Evolutionary conservation across 2,797 vertebrate species (phyloP), one percentile per base, ranked within the genome.

Genomic region (Apodemus agrarius): DNA sequence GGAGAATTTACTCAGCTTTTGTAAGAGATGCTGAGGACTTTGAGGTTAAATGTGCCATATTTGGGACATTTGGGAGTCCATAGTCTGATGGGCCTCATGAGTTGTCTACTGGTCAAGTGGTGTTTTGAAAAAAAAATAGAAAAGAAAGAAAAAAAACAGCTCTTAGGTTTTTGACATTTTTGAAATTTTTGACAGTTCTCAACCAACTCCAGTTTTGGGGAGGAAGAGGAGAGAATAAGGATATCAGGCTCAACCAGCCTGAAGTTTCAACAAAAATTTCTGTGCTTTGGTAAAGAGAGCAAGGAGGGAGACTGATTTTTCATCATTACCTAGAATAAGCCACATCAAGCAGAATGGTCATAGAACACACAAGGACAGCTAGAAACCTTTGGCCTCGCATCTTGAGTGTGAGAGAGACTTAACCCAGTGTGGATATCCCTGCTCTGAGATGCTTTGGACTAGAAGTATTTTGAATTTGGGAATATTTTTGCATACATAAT

Each of bases 291-390:
- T 24, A 63, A 22, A 88, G 91, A 93, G 79, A 54, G 57, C 79
- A 87, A 61, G 57, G 69, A 67, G 87, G 74, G 59, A 19, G 8
- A 24, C 31, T 10, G 78, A 22, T 67, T 83, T 97, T 89, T 88
- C 46, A 24, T 91, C 94, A 91, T 59, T 86, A 92, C 78, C 61
- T 49, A 83, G 78, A 84, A 52, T 31, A 76, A 96, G 57, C 61
- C 34, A 16, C 24, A 34, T 75, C 86, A 80, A 74, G 34, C 4
- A 79, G 26, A 61, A 92, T 57, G 57, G 24, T n/a, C 86, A 67
- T 10, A 61, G 84, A 57, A 79, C 16, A 37, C 3, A 16, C 31
- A 76, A 81, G 65, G 19, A 82, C 40, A 88, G 17, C 65, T 52
- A 21, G 34, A 49, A 91, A 76, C 87, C 74, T n/a, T 26, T n/a